phyloP scores from a whole-genome alignment of 2,113 vertebrate genomes.

The Oreotrochilus melanogaster region DNA sequence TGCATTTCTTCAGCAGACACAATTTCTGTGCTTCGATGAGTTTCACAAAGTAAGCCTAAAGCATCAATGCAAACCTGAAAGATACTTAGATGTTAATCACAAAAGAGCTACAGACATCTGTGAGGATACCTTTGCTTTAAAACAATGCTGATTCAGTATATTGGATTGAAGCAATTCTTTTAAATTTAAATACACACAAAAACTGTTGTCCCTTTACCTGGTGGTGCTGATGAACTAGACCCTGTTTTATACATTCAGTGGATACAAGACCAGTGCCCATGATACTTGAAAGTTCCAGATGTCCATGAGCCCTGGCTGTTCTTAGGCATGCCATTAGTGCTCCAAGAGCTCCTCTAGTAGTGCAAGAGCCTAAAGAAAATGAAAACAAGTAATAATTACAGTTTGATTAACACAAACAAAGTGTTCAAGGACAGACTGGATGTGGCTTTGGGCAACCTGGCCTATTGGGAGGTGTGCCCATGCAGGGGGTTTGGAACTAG shows the following conservation, averaged over 20 bases:
- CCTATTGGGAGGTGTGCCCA: too few species aligned
- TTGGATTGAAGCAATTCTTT: neutral
- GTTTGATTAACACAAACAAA: neutral
- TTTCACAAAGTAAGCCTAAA: constrained; percentile 94
- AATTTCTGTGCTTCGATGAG: constrained; percentile 90
- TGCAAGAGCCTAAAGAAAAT: constrained; percentile 70
- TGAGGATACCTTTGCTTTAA: neutral
- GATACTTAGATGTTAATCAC: neutral
- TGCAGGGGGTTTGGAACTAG: too few species aligned
- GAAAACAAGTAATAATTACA: neutral
- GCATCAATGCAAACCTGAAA: constrained; percentile 92
- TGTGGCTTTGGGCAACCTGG: too few species aligned
- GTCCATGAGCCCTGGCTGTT: constrained; percentile 89
- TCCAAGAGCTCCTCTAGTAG: constrained; percentile 86
- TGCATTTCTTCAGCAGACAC: constrained; percentile 87
- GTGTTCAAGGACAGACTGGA: neutral
- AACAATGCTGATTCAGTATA: neutral
- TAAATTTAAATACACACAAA: neutral
- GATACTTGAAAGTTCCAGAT: constrained; percentile 78
- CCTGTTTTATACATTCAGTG: constrained; percentile 82
- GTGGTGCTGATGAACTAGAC: constrained; percentile 90
- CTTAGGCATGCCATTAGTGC: constrained; percentile 94
- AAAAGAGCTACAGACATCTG: neutral
- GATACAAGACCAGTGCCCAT: constrained; percentile 85
- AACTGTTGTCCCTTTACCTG: constrained; percentile 79